Evolutionary conservation across 2,113 vertebrate genomes (phyloP), one percentile per base, ranked within the genome.

Genomic region (Malurus cyaneus): DNA sequence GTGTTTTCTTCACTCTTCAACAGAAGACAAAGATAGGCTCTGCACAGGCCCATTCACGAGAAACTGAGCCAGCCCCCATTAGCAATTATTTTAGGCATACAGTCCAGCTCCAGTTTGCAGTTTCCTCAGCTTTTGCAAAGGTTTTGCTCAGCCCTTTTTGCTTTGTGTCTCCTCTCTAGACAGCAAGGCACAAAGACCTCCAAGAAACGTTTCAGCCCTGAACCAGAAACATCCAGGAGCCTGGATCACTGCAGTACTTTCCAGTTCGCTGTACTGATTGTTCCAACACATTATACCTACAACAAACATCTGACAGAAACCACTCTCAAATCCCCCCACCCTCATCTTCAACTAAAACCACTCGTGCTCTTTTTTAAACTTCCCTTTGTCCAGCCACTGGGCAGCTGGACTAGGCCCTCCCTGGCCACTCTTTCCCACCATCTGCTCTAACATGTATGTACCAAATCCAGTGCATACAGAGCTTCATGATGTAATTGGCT

Each of bases 291-390:
- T 56, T 61, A 50, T 31, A 65, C 20, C 26, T 70, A 42, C 79
- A 59, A 21, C 23, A 54, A 72, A 36, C 54, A 92, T 10, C 32
- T 36, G 18, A 46, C 17, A 89, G 11, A 79, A 94, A 46, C 23
- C 1, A 1, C 41, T 88, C 29, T 50, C 44, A 86, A 71, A 47
- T 47, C 4, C 9, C 9, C 2, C 6, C 32, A 18, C 14, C 20
- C 44, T 50, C 32, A 26, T 60, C 49, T 72, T 88, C 54, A 65
- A 39, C 26, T 36, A 80, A 71, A 80, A 77, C 3, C 21, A 69
- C 12, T 59, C 29, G 14, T 2, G 2, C 21, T 34, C 3, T 50
- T 44, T 29, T 7, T 26, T 7, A 1, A 14, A 5, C 29, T 46
- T 10, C 32, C 36, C 5, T 44, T 86, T 67, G 14, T 44, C 13